Percentiles rank a stretch among this genome's conserved stretches.
Conservation (phyloP, 2,113 vertebrate species). For the Chrysemys picta region DNA sequence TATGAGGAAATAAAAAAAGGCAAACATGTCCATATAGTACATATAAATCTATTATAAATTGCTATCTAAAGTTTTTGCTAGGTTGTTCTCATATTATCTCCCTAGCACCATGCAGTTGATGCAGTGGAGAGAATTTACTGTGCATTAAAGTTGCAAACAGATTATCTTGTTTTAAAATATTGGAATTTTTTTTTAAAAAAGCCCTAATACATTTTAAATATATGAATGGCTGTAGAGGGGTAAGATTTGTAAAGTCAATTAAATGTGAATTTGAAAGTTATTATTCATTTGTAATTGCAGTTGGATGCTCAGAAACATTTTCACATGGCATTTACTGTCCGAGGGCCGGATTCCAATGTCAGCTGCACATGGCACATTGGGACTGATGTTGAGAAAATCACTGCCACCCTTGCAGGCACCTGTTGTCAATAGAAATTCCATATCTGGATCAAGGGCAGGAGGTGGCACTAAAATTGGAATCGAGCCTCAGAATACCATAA, state of each 20-base stretch:
- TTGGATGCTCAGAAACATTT: background rate
- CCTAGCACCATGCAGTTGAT: slow-evolving; percentile 14
- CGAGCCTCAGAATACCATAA: background rate
- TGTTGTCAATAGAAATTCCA: background rate
- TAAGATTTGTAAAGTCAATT: background rate
- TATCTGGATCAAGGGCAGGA: rapidly evolving
- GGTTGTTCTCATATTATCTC: slow-evolving; percentile 62
- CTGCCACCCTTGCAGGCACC: background rate
- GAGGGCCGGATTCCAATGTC: background rate
- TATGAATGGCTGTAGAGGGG: background rate
- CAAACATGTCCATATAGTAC: slow-evolving; percentile 73
- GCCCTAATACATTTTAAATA: background rate
- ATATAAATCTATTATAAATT: slow-evolving; percentile 79
- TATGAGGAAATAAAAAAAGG: slow-evolving; percentile 76
- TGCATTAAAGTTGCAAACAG: background rate
- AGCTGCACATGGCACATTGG: background rate
- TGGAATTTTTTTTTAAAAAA: background rate
- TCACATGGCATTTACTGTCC: background rate
- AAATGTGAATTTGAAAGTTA: slow-evolving; percentile 19
- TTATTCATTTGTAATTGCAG: slow-evolving; percentile 18
- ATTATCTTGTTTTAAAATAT: slow-evolving; percentile 31
- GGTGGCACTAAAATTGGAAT: background rate
- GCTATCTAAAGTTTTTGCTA: slow-evolving; percentile 37
- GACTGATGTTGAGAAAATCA: background rate
- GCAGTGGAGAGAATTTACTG: slow-evolving; percentile 48